phyloP scores from a whole-genome alignment of 2,888 invertebrate genomes.

The Drosophila leonis region DNA sequence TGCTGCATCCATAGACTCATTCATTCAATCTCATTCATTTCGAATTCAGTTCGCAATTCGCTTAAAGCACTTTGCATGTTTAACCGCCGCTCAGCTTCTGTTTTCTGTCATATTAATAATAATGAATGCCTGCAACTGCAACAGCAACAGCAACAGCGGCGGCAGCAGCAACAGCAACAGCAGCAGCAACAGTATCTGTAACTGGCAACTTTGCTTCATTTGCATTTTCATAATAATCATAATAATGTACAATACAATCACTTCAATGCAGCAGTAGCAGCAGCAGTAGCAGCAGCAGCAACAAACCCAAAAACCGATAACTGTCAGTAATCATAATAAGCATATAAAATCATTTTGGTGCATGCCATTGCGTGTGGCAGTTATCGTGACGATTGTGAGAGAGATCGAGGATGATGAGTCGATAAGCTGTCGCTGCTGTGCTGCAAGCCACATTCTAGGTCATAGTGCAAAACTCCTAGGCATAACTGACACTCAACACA shows the following conservation, averaged over 20 bases:
- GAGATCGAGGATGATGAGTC: slow-evolving; percentile 11
- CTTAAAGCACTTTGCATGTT: slow-evolving; percentile 75
- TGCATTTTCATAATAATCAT: slow-evolving; percentile 78
- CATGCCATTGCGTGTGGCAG: slow-evolving; percentile 43
- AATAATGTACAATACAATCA: slow-evolving; percentile 47
- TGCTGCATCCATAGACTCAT: slow-evolving; percentile 5
- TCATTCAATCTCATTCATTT: slow-evolving; percentile 51
- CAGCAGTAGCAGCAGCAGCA: slow-evolving; percentile 31
- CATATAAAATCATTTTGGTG: slow-evolving; percentile 53
- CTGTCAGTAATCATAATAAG: slow-evolving; percentile 55
- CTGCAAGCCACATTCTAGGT: background rate
- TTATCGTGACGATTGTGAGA: slow-evolving; percentile 30
- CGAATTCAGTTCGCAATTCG: slow-evolving; percentile 56
- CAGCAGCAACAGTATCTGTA: slow-evolving; percentile 9
- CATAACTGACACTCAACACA: slow-evolving; percentile 10
- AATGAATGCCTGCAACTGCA: slow-evolving; percentile 56
- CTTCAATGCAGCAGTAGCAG: slow-evolving; percentile 16
- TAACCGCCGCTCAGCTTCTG: slow-evolving; percentile 49
- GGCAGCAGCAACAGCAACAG: slow-evolving; percentile 20
- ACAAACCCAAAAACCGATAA: slow-evolving; percentile 34
- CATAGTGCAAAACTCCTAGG: background rate
- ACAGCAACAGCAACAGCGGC: slow-evolving; percentile 25
- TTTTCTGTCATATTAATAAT: slow-evolving; percentile 55
- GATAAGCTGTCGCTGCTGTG: slow-evolving; percentile 10
- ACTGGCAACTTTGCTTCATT: slow-evolving; percentile 58